Conservation (phyloP, 1,140 invertebrate species). For the Ceratina japonica region DNA sequence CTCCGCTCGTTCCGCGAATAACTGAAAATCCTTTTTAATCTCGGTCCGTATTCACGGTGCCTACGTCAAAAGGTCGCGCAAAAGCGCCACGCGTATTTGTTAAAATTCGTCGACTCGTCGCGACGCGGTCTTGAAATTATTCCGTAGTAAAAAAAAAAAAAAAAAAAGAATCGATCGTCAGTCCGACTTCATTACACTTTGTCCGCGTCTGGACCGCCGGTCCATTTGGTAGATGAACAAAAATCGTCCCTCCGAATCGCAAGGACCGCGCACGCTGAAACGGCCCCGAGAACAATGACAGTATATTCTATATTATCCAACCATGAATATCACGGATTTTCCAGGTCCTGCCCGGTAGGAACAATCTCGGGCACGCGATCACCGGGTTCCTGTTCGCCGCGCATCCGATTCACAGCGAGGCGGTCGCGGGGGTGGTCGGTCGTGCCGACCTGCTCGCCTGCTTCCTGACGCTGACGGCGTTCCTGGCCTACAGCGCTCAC, state of each 20-base stretch:
- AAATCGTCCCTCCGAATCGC: no score
- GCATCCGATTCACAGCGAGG: conserved; percentile 98
- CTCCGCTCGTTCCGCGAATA: background rate
- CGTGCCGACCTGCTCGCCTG: conserved; percentile 95
- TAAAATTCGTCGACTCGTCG: no score
- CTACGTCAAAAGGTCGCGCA: background rate
- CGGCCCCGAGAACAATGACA: background rate
- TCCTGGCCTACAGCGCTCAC: conserved; percentile 88
- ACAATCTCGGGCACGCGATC: conserved; percentile 84
- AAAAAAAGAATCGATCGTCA: no score
- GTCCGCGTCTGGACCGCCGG: no score
- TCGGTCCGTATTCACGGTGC: background rate
- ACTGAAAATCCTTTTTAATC: background rate
- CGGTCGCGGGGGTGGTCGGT: conserved; percentile 97
- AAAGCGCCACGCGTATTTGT: background rate
- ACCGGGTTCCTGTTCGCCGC: conserved; percentile 94
- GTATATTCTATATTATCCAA: background rate
- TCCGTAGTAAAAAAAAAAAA: no score
- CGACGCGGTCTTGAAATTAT: no score
- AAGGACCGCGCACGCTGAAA: conserved; percentile 8
- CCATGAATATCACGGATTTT: conserved; percentile 33
- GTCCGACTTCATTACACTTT: no score
- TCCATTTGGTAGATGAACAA: background rate
- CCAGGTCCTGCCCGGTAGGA: conserved; percentile 81
- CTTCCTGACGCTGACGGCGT: conserved; percentile 92